phyloP scores from a whole-genome alignment of 2,797 vertebrate species.

The Rousettus madagascariensis region DNA sequence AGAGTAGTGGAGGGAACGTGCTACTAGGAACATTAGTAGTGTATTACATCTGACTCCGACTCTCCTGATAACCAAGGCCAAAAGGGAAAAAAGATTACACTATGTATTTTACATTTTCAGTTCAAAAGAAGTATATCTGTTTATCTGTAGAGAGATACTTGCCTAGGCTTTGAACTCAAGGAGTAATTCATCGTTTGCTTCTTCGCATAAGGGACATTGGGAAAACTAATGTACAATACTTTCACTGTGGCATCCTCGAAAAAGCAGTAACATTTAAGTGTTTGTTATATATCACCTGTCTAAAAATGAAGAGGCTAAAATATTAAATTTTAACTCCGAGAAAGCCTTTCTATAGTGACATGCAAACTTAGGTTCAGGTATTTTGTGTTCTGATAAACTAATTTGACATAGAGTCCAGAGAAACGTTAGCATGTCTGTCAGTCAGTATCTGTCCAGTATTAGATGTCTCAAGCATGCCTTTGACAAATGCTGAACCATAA shows the following conservation, averaged over 20 bases:
- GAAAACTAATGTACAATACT: not conserved
- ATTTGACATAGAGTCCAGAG: conserved; percentile 31
- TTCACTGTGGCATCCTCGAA: not conserved
- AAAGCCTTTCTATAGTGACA: not conserved
- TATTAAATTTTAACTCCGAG: not conserved
- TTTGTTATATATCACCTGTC: not conserved
- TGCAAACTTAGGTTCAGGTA: not conserved
- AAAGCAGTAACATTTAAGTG: not conserved
- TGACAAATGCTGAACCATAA: not conserved
- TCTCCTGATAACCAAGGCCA: not conserved
- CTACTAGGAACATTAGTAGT: not conserved
- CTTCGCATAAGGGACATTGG: not conserved
- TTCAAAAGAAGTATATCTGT: not conserved
- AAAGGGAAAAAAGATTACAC: not conserved
- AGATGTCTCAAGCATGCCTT: not conserved
- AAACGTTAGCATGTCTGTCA: not conserved
- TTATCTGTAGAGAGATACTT: not conserved
- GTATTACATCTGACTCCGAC: not conserved
- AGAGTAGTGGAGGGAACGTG: not conserved
- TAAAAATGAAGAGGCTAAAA: conserved; percentile 27
- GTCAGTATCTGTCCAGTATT: not conserved
- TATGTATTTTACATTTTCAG: not conserved
- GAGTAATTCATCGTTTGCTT: not conserved
- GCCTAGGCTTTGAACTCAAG: not conserved
- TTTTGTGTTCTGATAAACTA: conserved; percentile 62